Evolutionary conservation across 2,888 invertebrate species (phyloP).

Genomic region (Rotaria magnacalcarata): DNA sequence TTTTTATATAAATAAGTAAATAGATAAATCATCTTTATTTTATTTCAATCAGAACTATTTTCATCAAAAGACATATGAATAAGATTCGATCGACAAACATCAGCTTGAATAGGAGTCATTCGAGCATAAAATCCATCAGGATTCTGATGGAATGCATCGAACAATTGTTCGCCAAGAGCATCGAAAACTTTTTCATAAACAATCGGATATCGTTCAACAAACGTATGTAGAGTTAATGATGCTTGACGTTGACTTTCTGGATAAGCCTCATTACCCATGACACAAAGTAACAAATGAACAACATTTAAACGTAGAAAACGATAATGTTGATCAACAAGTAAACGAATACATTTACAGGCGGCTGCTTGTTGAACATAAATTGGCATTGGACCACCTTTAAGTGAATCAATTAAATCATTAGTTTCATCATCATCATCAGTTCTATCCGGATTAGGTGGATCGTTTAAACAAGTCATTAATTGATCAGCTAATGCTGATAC

Average conservation of each 20-base stretch:
- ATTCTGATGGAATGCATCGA: constrained; percentile 56
- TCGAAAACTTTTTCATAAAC: constrained; percentile 58
- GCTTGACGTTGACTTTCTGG: constrained; percentile 59
- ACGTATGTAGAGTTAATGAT: constrained; percentile 54
- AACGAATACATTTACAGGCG: constrained; percentile 58
- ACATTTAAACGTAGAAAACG: constrained; percentile 56
- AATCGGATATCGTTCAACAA: constrained; percentile 50
- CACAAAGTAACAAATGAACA: constrained; percentile 56
- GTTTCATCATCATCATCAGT: constrained; percentile 53
- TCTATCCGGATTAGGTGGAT: constrained; percentile 50
- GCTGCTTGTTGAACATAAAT: constrained; percentile 59
- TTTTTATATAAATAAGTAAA: background rate
- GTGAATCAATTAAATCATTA: constrained; percentile 47
- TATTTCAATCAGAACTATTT: background rate
- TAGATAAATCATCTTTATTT: background rate
- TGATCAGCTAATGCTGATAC: background rate
- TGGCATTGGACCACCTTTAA: constrained; percentile 36
- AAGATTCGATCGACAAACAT: constrained; percentile 59
- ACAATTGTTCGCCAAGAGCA: constrained; percentile 57
- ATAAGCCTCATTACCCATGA: constrained; percentile 58
- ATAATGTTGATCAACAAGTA: constrained; percentile 54
- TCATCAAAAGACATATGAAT: constrained; percentile 47
- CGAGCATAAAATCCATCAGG: constrained; percentile 57
- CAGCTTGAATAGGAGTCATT: constrained; percentile 58
- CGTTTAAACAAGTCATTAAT: background rate